A percentile compares a stretch with the other conserved stretches of the same genome.
Conservation (phyloP, 1,140 invertebrate genomes). For the Nomia melanderi region DNA sequence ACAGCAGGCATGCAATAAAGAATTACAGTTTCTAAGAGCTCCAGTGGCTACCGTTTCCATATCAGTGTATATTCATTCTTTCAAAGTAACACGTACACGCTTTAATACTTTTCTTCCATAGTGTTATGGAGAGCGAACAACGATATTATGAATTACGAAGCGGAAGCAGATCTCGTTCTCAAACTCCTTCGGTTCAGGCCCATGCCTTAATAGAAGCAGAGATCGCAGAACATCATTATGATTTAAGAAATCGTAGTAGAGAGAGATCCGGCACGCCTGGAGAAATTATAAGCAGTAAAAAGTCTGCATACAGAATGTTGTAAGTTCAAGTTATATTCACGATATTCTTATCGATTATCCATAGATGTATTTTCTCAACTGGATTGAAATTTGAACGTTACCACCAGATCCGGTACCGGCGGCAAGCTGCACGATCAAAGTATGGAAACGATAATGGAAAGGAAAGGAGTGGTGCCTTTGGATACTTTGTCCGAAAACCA, state of each 20-base stretch:
- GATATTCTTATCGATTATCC: too few relatives aligned
- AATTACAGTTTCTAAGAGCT: background rate
- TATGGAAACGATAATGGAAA: constrained; percentile 69
- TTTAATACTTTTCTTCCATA: constrained; percentile 12
- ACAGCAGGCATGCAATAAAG: background rate
- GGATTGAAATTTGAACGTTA: background rate
- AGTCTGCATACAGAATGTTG: constrained; percentile 68
- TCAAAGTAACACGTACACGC: background rate
- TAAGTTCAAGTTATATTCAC: constrained; percentile 40
- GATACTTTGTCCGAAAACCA: constrained; percentile 35
- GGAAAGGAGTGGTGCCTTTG: constrained; percentile 15
- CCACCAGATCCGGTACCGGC: constrained; percentile 55
- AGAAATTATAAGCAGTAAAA: constrained; percentile 69
- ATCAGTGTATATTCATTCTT: background rate
- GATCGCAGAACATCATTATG: constrained; percentile 70
- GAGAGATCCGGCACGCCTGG: constrained; percentile 76
- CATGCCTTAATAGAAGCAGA: constrained; percentile 61
- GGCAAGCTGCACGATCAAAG: constrained; percentile 65
- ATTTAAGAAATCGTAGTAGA: constrained; percentile 71
- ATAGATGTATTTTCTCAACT: too few relatives aligned
- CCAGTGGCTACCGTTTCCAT: background rate
- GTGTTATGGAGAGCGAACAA: constrained; percentile 73
- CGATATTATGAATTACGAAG: constrained; percentile 76
- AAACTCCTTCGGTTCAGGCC: constrained; percentile 72
- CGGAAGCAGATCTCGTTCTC: constrained; percentile 76